Evolutionary conservation across 2,797 vertebrate species (phyloP).

Genomic region (Furcifer pardalis): DNA sequence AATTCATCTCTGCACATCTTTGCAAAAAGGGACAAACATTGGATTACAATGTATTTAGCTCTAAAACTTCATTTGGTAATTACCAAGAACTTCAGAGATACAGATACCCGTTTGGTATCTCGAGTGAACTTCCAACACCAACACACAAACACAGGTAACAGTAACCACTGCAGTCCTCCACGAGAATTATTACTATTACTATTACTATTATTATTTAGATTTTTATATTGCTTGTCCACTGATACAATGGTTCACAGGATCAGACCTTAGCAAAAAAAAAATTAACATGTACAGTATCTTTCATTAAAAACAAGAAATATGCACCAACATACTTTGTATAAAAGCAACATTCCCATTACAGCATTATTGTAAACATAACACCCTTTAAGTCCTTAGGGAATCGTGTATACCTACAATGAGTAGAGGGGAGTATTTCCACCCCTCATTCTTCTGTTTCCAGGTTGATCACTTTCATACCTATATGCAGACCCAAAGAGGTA

Average conservation of each 20-base stretch:
- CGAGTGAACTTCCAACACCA: background rate
- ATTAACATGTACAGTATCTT: background rate
- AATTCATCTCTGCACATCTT: no score
- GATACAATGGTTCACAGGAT: background rate
- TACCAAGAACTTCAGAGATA: background rate
- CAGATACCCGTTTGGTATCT: background rate
- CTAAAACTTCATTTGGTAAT: background rate
- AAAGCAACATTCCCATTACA: background rate
- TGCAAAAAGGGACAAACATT: no score
- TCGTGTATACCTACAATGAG: no score
- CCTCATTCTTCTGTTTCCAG: no score
- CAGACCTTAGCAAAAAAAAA: background rate
- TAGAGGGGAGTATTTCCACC: no score
- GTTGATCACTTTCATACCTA: no score
- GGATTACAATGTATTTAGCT: no score
- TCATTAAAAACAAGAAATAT: background rate
- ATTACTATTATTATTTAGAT: no score
- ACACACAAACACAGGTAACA: background rate
- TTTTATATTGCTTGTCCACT: background rate
- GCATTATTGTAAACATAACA: no score
- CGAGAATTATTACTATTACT: no score
- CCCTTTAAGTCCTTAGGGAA: background rate
- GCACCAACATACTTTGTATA: background rate
- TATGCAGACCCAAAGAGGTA: no score
- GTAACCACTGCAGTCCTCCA: background rate